Base-by-base conservation (phyloP, 2,113 vertebrate species). In the Brachypteracias leptosomus region DNA sequence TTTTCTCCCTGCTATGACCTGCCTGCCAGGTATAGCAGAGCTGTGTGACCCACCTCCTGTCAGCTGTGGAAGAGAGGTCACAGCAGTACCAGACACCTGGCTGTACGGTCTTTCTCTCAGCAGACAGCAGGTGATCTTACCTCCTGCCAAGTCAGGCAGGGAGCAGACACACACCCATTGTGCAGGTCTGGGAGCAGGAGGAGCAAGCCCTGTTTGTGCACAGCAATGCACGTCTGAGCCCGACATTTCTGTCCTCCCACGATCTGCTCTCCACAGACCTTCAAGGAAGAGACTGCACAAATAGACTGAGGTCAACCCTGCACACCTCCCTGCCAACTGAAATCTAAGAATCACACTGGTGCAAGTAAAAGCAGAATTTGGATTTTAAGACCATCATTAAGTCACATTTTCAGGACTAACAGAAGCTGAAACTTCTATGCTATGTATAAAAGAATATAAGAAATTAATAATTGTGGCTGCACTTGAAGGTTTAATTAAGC, bases 11-110 rank as follows among this genome's bases (percentile, higher is more conserved):
- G 2, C 18, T 4, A 40, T 2, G 54, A 47, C 26, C 57, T 7
- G 8, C 44, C 29, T 6, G 29, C 22, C 14, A 26, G 35, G 19
- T 2, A 5, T 2, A 38, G 52, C 38, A 21, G n/a, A 46, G 70
- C 33, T 0, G 0, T 10, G 6, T 1, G 7, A n/a, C n/a, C 13
- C 24, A 4, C 7, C 63, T 6, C 25, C 14, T 2, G 9, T 9
- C 35, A 26, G 17, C 35, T 36, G 20, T 1, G 1, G 38, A 70
- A 21, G 26, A 36, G 19, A 31, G 20, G 18, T 15, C 59, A 36
- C 0, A 1, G 63, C 0, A 0, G 36, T 21, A 31, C 25, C 0
- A 2, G n/a, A 11, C n/a, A 44, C 11, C 20, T 21, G 63, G 31
- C 36, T 2, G 1, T 9, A 7, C 19, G 9, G 38, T 11, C 22